These are phyloP conservation scores for Chelonus formosanus DNA, from an alignment of 2,888 invertebrate genomes.

Conservation along the genomic window DNA sequence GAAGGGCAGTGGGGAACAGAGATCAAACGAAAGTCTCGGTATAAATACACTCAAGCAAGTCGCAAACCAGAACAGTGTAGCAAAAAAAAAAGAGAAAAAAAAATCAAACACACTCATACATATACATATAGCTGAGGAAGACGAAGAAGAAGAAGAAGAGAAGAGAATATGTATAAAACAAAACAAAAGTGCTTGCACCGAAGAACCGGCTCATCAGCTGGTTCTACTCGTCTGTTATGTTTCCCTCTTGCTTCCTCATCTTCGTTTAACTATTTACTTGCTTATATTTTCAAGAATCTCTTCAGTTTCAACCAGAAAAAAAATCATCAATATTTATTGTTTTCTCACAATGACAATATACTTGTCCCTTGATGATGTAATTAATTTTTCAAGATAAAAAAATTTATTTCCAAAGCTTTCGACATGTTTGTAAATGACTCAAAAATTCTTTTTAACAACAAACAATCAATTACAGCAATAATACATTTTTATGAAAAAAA, in stretches of 20 bases:
- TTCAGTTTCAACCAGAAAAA: too few relatives aligned
- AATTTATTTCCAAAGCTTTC: neutral
- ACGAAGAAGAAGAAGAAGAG: neutral
- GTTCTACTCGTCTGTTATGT: neutral
- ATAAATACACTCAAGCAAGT: slow-evolving; percentile 37
- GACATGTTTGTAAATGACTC: too few relatives aligned
- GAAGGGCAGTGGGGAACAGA: too few relatives aligned
- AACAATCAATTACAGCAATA: too few relatives aligned
- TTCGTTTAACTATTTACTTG: neutral
- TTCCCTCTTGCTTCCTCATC: neutral
- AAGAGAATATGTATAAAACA: slow-evolving; percentile 1
- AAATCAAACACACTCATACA: slow-evolving; percentile 5
- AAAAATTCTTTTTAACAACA: too few relatives aligned
- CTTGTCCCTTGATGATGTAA: neutral
- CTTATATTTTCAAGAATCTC: too few relatives aligned
- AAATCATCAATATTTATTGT: too few relatives aligned
- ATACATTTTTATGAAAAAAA: too few relatives aligned
- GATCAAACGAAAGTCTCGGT: too few relatives aligned
- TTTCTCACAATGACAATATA: too few relatives aligned
- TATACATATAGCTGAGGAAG: neutral
- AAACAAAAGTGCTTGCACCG: too few relatives aligned
- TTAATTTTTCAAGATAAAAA: neutral
- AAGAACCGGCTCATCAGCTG: too few relatives aligned
- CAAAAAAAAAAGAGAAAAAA: slow-evolving; percentile 16
- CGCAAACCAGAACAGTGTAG: slow-evolving; percentile 17